phyloP scores from a whole-genome alignment of 2,888 invertebrate species.

The Leucoma salicis region DNA sequence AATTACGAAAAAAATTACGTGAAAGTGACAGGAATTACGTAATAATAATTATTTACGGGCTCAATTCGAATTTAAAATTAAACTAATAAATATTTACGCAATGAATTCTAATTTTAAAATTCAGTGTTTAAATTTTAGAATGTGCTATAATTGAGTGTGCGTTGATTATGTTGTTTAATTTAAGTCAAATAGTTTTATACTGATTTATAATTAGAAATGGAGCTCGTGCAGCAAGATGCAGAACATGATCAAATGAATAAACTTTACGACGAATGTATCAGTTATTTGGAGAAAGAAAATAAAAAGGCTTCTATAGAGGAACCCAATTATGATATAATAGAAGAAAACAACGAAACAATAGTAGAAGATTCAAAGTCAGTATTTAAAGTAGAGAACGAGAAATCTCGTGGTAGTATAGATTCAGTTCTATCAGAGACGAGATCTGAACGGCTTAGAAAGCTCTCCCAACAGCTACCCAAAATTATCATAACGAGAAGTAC shows the following conservation, averaged over 20 bases:
- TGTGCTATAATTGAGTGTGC: not conserved
- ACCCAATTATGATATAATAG: slow-evolving; percentile 46
- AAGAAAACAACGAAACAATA: slow-evolving; percentile 24
- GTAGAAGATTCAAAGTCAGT: slow-evolving; percentile 31
- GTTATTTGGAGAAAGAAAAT: slow-evolving; percentile 48
- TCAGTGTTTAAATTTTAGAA: not conserved
- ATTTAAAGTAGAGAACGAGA: slow-evolving; percentile 58
- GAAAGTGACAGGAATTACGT: slow-evolving; percentile 9
- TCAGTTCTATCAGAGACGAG: slow-evolving; percentile 47
- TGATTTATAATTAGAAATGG: slow-evolving; percentile 27
- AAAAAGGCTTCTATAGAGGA: not conserved
- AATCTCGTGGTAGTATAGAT: slow-evolving; percentile 47
- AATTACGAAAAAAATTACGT: slow-evolving; percentile 15
- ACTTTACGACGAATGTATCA: slow-evolving; percentile 68
- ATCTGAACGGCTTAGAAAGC: slow-evolving; percentile 59
- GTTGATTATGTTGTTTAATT: not conserved
- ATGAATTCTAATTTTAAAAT: not conserved
- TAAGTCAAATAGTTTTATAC: too few relatives aligned
- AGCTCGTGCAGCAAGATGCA: slow-evolving; percentile 28
- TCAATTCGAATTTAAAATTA: not conserved
- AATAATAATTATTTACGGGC: too few relatives aligned
- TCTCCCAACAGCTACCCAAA: slow-evolving; percentile 67
- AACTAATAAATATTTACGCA: not conserved
- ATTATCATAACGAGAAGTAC: slow-evolving; percentile 71
- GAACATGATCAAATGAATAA: slow-evolving; percentile 61